phyloP scores from a whole-genome alignment of 2,888 invertebrate species.

The Drosophila peninsularis region DNA sequence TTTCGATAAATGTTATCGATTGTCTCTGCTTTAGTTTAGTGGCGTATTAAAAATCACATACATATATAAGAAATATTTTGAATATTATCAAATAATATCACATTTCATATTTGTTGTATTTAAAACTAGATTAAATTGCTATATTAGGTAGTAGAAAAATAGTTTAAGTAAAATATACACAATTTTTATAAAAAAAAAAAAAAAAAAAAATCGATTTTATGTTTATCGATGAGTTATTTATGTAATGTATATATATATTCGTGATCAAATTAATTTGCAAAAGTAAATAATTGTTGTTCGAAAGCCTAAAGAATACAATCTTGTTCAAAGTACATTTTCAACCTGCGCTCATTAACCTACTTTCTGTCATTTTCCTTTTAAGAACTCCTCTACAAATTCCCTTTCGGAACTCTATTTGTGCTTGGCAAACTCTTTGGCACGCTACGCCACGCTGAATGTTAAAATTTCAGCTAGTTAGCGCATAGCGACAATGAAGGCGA shows the following conservation, averaged over 20 bases:
- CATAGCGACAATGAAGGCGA: not conserved
- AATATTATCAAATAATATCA: too few relatives aligned
- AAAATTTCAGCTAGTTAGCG: slow-evolving; percentile 18
- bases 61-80: too few relatives aligned
- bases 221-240: not conserved
- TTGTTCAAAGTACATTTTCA: not conserved
- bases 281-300: not conserved
- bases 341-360: not conserved
- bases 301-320: not conserved
- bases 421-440: slow-evolving; percentile 10
- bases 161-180: too few relatives aligned
- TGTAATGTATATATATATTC: not conserved
- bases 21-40: too few relatives aligned
- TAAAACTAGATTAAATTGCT: too few relatives aligned
- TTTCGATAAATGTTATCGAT: not conserved
- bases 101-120: too few relatives aligned
- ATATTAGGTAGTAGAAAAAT: too few relatives aligned
- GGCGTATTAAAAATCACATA: too few relatives aligned
- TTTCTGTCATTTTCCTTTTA: not conserved
- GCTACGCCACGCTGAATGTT: slow-evolving; percentile 1
- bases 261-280: not conserved
- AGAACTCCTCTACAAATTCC: not conserved
- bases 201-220: too few relatives aligned
- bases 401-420: not conserved
- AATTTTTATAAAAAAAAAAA: too few relatives aligned